Evolutionary conservation across 2,888 invertebrate species (phyloP), one percentile per base, ranked within the genome.

Genomic region (Microdon myrmicae): DNA sequence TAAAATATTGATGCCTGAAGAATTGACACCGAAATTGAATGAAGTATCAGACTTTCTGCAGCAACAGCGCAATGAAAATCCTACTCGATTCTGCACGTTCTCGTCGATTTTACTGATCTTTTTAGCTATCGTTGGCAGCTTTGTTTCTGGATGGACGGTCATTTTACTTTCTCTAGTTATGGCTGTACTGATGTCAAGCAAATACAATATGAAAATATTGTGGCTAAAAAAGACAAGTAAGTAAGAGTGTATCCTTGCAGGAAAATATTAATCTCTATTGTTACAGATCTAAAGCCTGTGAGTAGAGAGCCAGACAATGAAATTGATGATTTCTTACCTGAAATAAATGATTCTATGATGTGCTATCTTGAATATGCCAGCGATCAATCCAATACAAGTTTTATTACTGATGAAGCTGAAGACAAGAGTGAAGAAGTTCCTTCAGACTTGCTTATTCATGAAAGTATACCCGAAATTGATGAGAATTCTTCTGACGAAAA

Each of bases 351-450:
- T 49, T 67, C 71, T 10, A 78, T 75, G 69, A 66, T 78, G 53
- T 72, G 72, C 54, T 71, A 79, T 4, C 59, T 79, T 53, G 72
- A 79, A 49, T 73, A 73, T 37, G 79, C 79, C 34, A 75, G 79
- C 53, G 76, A 78, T 68, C 72, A 76, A 56, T 73, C 77, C 4
- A 71, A 71, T n/a, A 61, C 73, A 6, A 72, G 72, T 25, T 68
- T 68, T n/a, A 68, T 67, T 23, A 69, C 68, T 12, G 71, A 70
- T 12, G 71, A 72, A 22, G 67, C 54, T 6, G 77, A 77, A 9
- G 76, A 78, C 13, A 73, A 72, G 49, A 78, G 76, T 64, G 80
- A 79, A 60, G 79, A 79, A 55, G 72, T 79, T 54, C 79, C 80
- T 12, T 73, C 75, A 1, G 80, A 80, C 32, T 61, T 80, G 12